These are phyloP conservation scores for Drosophila neocordata DNA, from an alignment of 1,140 invertebrate species.

Conservation along the genomic window DNA sequence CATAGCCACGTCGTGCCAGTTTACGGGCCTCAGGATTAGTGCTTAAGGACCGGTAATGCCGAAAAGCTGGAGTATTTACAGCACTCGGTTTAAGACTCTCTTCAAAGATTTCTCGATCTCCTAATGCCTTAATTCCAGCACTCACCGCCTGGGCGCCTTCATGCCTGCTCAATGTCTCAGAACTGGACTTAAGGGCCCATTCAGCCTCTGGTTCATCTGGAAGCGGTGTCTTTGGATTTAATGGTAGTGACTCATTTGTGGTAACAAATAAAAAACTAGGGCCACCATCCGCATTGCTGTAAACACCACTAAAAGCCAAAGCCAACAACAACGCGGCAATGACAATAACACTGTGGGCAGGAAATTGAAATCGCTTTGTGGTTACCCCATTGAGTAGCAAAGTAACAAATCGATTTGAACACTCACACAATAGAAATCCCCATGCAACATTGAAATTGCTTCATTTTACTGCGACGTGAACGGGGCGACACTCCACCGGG, in stretches of 20 bases:
- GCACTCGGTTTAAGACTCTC: conserved; percentile 82
- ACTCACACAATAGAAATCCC: conserved; percentile 87
- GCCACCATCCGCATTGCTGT: background rate
- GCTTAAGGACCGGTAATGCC: conserved; percentile 87
- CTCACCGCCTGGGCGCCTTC: conserved; percentile 54
- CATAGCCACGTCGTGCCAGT: conserved; percentile 86
- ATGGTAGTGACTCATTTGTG: conserved; percentile 43
- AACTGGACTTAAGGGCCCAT: conserved; percentile 57
- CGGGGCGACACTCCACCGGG: conserved; percentile 85
- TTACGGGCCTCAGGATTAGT: conserved; percentile 85
- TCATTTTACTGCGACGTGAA: conserved; percentile 85
- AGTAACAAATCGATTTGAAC: conserved; percentile 45
- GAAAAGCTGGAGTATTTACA: conserved; percentile 86
- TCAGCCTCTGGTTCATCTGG: conserved; percentile 63
- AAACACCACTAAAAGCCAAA: conserved; percentile 44
- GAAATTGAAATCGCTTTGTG: conserved; percentile 59
- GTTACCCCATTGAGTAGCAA: conserved; percentile 14
- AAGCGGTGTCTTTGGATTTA: conserved; percentile 44
- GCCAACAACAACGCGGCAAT: conserved; percentile 63
- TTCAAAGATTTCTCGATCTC: conserved; percentile 84
- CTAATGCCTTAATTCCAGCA: conserved; percentile 85
- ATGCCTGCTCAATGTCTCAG: conserved; percentile 24
- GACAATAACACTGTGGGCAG: conserved; percentile 61
- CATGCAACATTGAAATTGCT: conserved; percentile 88
- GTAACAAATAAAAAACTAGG: conserved; percentile 69